Percentiles rank a stretch among this genome's conserved stretches.
These are phyloP conservation scores for Papilio machaon DNA, from an alignment of 1,140 invertebrate genomes.

Conservation along the genomic window DNA sequence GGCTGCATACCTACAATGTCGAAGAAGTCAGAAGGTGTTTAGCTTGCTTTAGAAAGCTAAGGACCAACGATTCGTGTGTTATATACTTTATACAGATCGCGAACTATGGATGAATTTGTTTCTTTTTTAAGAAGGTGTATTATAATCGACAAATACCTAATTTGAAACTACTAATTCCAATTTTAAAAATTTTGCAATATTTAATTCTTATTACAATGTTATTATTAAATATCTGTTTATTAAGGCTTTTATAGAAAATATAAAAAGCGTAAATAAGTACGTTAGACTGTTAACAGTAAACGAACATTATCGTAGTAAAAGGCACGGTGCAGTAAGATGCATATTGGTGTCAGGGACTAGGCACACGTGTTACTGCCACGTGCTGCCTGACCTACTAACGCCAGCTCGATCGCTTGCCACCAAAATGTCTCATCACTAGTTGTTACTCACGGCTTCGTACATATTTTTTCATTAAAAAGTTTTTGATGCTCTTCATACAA, in stretches of 20 bases:
- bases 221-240: no score
- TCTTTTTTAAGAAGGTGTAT: no score
- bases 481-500: background rate
- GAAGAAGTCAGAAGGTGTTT: no score
- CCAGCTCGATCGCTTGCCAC: background rate
- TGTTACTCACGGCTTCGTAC: background rate
- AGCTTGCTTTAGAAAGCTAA: no score
- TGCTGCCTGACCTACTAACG: slow-evolving; percentile 45
- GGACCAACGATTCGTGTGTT: no score
- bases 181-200: no score
- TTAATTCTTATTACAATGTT: no score
- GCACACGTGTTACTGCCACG: slow-evolving; percentile 46
- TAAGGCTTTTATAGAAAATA: background rate
- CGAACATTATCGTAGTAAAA: slow-evolving; percentile 27
- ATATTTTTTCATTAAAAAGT: background rate
- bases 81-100: no score
- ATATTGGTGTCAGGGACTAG: slow-evolving; percentile 52
- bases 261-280: background rate
- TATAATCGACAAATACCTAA: no score
- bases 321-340: slow-evolving; percentile 38
- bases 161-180: no score
- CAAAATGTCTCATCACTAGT: background rate
- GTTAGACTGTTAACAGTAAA: background rate
- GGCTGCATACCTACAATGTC: no score
- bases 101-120: no score